phyloP scores from a whole-genome alignment of 2,113 vertebrate species.

The Uropsilus gracilis region DNA sequence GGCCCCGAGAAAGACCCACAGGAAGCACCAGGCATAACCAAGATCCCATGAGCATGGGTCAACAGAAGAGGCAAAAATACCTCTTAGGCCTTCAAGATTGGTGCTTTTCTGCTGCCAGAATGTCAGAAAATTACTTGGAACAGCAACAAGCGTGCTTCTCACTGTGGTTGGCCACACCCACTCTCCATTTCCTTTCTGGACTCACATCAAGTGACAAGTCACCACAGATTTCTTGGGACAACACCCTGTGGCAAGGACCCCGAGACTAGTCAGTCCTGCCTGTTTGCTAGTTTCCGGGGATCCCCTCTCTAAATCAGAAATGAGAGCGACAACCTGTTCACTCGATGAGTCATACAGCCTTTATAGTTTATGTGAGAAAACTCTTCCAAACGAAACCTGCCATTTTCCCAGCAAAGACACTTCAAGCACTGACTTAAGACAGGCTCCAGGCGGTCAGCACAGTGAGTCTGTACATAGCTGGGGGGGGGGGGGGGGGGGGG shows the following conservation, averaged over 20 bases:
- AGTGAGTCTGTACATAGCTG: no score
- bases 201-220: background rate
- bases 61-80: no score
- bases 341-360: background rate
- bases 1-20: background rate
- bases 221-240: background rate
- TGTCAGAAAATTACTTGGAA: background rate
- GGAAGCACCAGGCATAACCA: no score
- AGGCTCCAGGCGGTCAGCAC: no score
- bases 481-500: no score
- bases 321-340: background rate
- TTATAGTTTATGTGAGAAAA: background rate
- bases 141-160: no score
- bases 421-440: rapidly evolving
- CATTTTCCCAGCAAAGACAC: background rate
- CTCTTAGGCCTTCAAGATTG: background rate
- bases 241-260: background rate
- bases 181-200: background rate
- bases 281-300: background rate
- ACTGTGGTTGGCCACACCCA: background rate
- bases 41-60: background rate
- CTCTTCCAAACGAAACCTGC: background rate
- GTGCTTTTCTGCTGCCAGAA: background rate
- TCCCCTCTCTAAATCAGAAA: background rate
- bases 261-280: background rate